phyloP scores from a whole-genome alignment of 1,140 invertebrate genomes.

The Episyrphus balteatus region DNA sequence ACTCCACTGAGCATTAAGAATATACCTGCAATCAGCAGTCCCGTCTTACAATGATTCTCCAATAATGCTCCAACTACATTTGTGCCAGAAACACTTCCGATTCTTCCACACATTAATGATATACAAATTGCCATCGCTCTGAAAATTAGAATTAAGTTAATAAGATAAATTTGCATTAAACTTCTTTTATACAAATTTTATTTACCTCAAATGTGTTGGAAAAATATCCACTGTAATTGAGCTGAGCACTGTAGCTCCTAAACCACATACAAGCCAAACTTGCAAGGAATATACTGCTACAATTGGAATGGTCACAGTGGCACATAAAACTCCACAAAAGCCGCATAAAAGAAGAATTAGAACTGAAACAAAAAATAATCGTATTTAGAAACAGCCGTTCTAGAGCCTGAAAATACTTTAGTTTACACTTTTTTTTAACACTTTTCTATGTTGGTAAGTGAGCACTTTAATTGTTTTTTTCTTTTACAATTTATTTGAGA shows the following conservation, averaged over 20 bases:
- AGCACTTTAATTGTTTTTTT: too few species aligned
- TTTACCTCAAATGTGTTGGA: conserved; percentile 23
- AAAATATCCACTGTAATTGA: conserved; percentile 22
- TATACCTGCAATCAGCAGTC: neutral
- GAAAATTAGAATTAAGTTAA: neutral
- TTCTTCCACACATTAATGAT: conserved; percentile 15
- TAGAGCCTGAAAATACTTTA: too few species aligned
- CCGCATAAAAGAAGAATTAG: conserved; percentile 5
- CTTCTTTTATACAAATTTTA: neutral
- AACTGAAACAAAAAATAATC: neutral
- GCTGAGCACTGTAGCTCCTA: conserved; percentile 18
- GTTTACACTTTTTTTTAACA: too few species aligned
- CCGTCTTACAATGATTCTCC: conserved; percentile 2
- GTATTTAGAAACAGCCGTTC: too few species aligned
- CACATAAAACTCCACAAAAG: conserved; percentile 3
- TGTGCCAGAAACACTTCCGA: conserved; percentile 12
- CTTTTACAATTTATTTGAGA: too few species aligned
- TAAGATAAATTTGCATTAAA: too few species aligned
- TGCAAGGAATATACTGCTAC: conserved; percentile 9
- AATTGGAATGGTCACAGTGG: conserved; percentile 4
- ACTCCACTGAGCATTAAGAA: too few species aligned
- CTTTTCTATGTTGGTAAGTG: too few species aligned
- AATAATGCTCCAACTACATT: conserved; percentile 4
- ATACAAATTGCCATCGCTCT: conserved; percentile 20
- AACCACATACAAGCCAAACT: conserved; percentile 11